Conservation (phyloP, 2,113 vertebrate species). For the Nothobranchius kuhntae region DNA sequence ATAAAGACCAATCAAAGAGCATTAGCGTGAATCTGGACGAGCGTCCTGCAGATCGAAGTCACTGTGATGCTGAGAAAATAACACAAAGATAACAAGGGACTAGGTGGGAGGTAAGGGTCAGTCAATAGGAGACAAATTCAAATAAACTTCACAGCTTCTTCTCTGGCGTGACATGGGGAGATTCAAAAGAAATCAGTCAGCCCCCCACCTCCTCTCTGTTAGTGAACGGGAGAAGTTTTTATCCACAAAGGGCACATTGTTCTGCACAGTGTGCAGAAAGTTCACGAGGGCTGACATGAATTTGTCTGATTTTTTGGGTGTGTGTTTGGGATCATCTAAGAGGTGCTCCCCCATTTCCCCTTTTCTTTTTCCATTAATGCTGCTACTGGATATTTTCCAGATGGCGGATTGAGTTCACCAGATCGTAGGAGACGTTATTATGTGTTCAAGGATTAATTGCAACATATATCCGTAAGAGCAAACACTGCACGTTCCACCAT, state of each 20-base stretch:
- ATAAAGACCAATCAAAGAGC: slow-evolving; percentile 53
- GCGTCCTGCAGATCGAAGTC: background rate
- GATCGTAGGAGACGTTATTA: slow-evolving; percentile 49
- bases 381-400: slow-evolving; percentile 63
- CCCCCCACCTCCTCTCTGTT: background rate
- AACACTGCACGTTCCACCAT: slow-evolving; percentile 41
- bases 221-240: slow-evolving; percentile 16
- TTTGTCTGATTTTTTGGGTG: slow-evolving; percentile 54
- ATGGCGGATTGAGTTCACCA: slow-evolving; percentile 35
- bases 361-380: slow-evolving; percentile 22
- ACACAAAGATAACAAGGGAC: background rate
- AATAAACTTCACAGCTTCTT: slow-evolving; percentile 43
- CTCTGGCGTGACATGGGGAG: slow-evolving; percentile 2
- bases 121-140: slow-evolving; percentile 28
- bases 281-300: slow-evolving; percentile 61
- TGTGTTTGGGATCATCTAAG: background rate
- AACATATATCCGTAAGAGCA: slow-evolving; percentile 34
- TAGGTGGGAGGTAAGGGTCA: no score
- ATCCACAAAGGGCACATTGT: slow-evolving; percentile 59
- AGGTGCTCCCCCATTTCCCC: background rate
- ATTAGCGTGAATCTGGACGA: slow-evolving; percentile 45
- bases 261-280: slow-evolving; percentile 23
- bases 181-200: slow-evolving; percentile 13
- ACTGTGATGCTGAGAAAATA: slow-evolving; percentile 37
- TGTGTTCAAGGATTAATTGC: slow-evolving; percentile 66